Conservation (phyloP, 2,888 invertebrate species). For the Disparrhopalites patrizii region DNA sequence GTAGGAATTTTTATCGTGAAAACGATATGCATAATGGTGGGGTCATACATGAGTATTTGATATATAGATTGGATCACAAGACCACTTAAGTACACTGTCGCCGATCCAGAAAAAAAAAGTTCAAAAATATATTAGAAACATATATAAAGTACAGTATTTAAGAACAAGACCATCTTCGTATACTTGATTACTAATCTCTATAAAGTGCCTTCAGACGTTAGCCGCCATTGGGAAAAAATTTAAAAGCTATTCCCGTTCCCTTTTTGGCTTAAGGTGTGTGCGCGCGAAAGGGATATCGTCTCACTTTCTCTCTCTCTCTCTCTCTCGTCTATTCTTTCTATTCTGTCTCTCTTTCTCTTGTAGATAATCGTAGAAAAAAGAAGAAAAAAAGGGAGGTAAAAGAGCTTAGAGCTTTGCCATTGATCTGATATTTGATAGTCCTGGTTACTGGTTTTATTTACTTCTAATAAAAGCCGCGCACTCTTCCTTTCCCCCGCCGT, state of each 20-base stretch:
- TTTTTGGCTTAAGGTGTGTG: too few species aligned
- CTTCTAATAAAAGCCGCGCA: background rate
- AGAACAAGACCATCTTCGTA: constrained; percentile 21
- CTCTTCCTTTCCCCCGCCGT: too few species aligned
- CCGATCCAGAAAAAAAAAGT: constrained; percentile 5
- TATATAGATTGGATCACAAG: background rate
- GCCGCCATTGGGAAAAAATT: constrained; percentile 21
- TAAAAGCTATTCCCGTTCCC: too few species aligned
- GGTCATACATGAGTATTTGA: background rate
- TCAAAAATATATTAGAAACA: background rate
- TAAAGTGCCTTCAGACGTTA: constrained; percentile 13
- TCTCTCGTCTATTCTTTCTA: constrained; percentile 20
- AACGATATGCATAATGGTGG: background rate
- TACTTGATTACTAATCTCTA: constrained; percentile 26
- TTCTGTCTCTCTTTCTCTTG: constrained; percentile 7
- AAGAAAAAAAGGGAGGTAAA: constrained; percentile 9
- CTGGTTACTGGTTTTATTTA: background rate
- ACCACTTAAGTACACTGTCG: constrained; percentile 10
- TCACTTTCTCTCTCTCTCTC: constrained; percentile 9
- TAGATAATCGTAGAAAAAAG: too few species aligned
- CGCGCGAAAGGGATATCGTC: too few species aligned
- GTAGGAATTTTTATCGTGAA: constrained; percentile 3
- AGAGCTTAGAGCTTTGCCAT: constrained; percentile 16
- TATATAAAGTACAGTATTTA: background rate
- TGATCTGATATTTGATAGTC: constrained; percentile 24